Conservation (phyloP, 2,888 invertebrate species). For the Fragum sueziense region DNA sequence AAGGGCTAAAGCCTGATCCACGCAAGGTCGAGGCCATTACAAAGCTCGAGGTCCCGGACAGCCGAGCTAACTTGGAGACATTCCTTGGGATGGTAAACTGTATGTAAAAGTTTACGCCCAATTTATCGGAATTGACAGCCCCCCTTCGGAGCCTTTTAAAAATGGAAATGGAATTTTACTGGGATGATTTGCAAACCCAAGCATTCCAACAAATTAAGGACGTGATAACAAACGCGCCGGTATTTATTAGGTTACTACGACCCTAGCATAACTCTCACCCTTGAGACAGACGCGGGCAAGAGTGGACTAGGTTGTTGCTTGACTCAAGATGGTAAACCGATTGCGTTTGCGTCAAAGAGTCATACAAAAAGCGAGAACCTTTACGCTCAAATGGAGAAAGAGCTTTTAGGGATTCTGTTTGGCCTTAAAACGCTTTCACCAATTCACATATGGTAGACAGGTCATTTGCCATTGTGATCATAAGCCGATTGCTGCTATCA, state of each 20-base stretch:
- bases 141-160: too few relatives aligned
- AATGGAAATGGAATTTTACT: too few relatives aligned
- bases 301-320: background rate
- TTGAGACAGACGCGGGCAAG: too few relatives aligned
- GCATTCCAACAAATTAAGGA: too few relatives aligned
- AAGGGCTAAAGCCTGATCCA: too few relatives aligned
- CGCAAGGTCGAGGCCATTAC: too few relatives aligned
- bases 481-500: too few relatives aligned
- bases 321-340: constrained; percentile 1
- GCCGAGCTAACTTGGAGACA: background rate
- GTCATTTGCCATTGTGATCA: too few relatives aligned
- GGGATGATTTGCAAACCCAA: too few relatives aligned
- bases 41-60: too few relatives aligned
- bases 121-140: too few relatives aligned
- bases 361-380: background rate
- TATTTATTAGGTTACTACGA: constrained; percentile 2
- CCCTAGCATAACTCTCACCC: background rate
- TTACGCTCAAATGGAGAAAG: background rate
- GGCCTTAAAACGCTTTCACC: background rate
- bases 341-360: background rate
- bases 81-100: background rate
- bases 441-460: background rate
- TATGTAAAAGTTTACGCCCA: background rate
- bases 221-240: too few relatives aligned
- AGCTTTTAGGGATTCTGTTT: background rate